Evolutionary conservation across 2,888 invertebrate genomes (phyloP), one percentile per base, ranked within the genome.

Genomic region (Anarsia innoxiella): DNA sequence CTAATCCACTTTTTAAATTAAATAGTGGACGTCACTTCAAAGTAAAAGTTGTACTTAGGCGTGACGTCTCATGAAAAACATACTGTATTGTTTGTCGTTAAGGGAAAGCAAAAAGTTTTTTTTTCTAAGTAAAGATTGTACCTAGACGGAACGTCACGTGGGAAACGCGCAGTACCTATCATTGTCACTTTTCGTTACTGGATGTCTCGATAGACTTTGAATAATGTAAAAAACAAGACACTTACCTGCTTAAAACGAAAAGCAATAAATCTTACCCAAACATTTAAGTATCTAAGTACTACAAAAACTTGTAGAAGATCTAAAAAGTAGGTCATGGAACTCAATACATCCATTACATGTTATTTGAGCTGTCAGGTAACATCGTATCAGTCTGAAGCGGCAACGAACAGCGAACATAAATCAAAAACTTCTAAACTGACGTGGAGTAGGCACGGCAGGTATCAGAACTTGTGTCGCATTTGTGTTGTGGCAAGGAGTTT

Each of bases 391-490:
- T 32, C 40, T 41, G 45, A 44, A 44, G 37, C 40, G 40, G 44
- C 29, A 30, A 27, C 42, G 45, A 41, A 47, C 43, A 47, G 37
- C 36, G 40, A 37, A 48, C 59, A 69, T 77, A 74, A 74, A 76
- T 77, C 77, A 72, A 60, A 68, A 75, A 75, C 62, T 75, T 71
- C 46, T 42, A 48, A 59, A 66, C 66, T 60, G 67, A 68, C 69
- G 68, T 50, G 55, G 55, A 56, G 53, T 54, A 53, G 35, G 40
- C 41, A 40, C 41, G 46, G 51, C 58, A 58, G 58, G 58, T 59
- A 54, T 45, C 51, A 51, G 46, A 53, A 55, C 48, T 53, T 55
- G 45, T 45, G 44, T 48, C 25, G 46, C 37, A 35, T 26, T 34
- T 40, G 35, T 44, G 23, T 16, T 35, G 42, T 37, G 41, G 28